Evolutionary conservation across 2,113 vertebrate species (phyloP).

Genomic region (Otolemur garnettii): DNA sequence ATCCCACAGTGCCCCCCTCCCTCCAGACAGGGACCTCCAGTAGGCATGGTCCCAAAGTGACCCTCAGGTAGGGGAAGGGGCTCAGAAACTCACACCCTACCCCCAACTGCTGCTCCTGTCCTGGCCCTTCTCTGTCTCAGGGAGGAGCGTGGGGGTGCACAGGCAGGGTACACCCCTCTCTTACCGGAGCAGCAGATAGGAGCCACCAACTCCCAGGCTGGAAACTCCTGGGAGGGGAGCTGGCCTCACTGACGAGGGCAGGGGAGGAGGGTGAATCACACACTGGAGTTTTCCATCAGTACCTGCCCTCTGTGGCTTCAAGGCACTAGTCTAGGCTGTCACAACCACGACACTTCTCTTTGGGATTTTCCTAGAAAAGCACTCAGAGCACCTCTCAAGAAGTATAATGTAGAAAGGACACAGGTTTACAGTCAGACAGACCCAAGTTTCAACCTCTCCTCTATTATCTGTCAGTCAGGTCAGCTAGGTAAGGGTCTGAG

Average conservation of each 20-base stretch:
- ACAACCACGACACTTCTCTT: not conserved
- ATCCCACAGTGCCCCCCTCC: not conserved
- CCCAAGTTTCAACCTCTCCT: not conserved
- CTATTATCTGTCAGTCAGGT: rapidly evolving
- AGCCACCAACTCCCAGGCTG: conserved; percentile 20
- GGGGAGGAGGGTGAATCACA: conserved; percentile 76
- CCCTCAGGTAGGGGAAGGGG: not conserved
- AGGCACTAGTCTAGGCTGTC: not conserved
- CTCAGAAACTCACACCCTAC: not conserved
- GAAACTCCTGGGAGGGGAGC: conserved; percentile 43
- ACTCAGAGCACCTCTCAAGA: not conserved
- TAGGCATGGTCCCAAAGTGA: not conserved
- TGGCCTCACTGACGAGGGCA: conserved; percentile 47
- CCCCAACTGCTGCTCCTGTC: not conserved
- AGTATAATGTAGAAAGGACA: not conserved
- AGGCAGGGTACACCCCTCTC: not conserved
- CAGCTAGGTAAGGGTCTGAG: not conserved
- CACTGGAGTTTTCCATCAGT: conserved; percentile 83
- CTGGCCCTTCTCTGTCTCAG: not conserved
- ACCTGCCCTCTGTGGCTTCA: conserved; percentile 73
- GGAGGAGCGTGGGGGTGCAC: not conserved
- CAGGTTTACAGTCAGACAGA: not conserved
- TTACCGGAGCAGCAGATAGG: not conserved
- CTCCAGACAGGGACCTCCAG: too few species aligned
- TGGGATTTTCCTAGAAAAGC: conserved; percentile 81